phyloP scores from a whole-genome alignment of 1,140 invertebrate genomes.

The Hesperophylax magnus region DNA sequence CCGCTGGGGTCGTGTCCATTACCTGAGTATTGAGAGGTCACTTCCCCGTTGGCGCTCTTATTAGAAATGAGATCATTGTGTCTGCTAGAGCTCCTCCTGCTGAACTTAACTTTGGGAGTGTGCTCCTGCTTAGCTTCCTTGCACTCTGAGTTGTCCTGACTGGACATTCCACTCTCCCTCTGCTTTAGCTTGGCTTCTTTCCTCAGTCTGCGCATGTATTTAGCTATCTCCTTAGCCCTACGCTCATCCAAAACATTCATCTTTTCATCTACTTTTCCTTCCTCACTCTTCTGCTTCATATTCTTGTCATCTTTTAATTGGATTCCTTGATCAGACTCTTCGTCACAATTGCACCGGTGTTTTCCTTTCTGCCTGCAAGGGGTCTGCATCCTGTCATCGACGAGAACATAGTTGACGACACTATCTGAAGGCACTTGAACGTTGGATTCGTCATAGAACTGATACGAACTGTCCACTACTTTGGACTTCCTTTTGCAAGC shows the following conservation, averaged over 20 bases:
- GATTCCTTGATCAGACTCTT: constrained; percentile 66
- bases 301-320: constrained; percentile 49
- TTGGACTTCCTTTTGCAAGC: constrained; percentile 40
- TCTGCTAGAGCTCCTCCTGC: neutral
- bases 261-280: constrained; percentile 31
- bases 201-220: constrained; percentile 65
- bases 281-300: constrained; percentile 54
- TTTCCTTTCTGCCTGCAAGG: constrained; percentile 80
- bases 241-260: constrained; percentile 61
- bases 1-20: neutral
- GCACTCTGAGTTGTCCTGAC: constrained; percentile 58
- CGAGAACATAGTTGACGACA: constrained; percentile 60
- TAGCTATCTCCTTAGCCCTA: constrained; percentile 66
- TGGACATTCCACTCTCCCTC: constrained; percentile 63
- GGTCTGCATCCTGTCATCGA: constrained; percentile 80
- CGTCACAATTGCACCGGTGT: constrained; percentile 77
- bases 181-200: constrained; percentile 66
- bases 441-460: constrained; percentile 31
- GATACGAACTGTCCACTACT: constrained; percentile 37
- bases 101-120: neutral
- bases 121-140: neutral
- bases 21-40: neutral
- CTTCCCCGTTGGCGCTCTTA: constrained; percentile 44
- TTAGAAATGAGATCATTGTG: constrained; percentile 43
- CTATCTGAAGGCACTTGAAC: constrained; percentile 48